phyloP scores from a whole-genome alignment of 2,797 vertebrate genomes.

The Vultur gryphus region DNA sequence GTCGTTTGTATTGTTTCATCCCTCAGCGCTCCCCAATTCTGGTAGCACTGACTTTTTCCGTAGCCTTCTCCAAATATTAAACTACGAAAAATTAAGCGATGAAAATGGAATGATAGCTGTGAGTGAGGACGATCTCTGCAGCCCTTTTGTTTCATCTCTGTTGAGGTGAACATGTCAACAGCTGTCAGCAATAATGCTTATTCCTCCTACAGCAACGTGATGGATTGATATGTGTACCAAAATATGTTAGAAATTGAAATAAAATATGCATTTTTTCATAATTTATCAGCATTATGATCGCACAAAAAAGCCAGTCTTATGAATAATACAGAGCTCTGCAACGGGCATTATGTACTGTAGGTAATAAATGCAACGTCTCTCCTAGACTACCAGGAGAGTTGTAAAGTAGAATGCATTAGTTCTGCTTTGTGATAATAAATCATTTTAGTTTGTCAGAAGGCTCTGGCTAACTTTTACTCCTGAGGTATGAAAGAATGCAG shows the following conservation, averaged over 20 bases:
- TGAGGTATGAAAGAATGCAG: conserved; percentile 76
- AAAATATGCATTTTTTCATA: conserved; percentile 89
- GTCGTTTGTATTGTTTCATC: background rate
- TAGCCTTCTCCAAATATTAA: conserved; percentile 44
- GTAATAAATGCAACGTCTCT: conserved; percentile 86
- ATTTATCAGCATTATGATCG: conserved; percentile 85
- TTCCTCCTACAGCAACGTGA: conserved; percentile 61
- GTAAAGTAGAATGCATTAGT: conserved; percentile 88
- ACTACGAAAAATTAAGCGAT: conserved; percentile 38
- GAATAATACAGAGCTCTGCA: conserved; percentile 90
- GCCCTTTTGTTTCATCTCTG: conserved; percentile 62
- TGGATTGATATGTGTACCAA: conserved; percentile 80
- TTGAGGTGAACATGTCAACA: conserved; percentile 66
- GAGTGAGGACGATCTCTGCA: conserved; percentile 11
- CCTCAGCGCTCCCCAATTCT: accelerated
- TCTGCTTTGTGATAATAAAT: conserved; percentile 87
- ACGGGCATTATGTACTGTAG: conserved; percentile 79
- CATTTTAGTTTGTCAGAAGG: conserved; percentile 82
- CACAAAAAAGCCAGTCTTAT: conserved; percentile 86
- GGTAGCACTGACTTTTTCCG: conserved; percentile 33
- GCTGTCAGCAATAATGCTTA: conserved; percentile 59
- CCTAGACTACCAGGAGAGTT: conserved; percentile 82
- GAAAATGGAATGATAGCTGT: conserved; percentile 34
- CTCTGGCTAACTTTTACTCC: conserved; percentile 79
- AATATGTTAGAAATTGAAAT: conserved; percentile 84